Evolutionary conservation across 2,888 invertebrate genomes (phyloP).

Genomic region (Coelinius sp.): DNA sequence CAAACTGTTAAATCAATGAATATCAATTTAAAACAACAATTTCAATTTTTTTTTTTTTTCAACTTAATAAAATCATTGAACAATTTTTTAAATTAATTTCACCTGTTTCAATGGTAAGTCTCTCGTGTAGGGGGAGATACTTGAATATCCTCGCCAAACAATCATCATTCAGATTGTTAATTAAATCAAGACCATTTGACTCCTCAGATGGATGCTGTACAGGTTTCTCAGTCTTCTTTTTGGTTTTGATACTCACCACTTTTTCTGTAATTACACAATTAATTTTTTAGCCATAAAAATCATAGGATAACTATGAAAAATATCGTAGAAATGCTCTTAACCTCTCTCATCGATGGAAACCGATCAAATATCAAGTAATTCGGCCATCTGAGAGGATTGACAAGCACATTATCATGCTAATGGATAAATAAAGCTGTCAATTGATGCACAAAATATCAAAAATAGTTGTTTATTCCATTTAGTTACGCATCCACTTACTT

Average conservation of each 20-base stretch:
- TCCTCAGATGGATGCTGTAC: background rate
- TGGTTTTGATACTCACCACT: background rate
- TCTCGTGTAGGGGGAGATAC: background rate
- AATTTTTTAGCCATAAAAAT: background rate
- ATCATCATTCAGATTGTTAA: slow-evolving; percentile 29
- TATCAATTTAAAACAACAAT: background rate
- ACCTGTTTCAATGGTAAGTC: slow-evolving; percentile 22
- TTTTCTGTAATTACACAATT: background rate
- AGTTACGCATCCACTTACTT: background rate
- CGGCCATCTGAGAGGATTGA: background rate
- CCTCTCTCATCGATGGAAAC: background rate
- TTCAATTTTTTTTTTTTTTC: too few relatives aligned
- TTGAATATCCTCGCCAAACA: slow-evolving; percentile 25
- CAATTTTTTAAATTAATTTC: background rate
- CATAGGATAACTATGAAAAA: background rate
- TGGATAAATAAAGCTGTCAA: background rate
- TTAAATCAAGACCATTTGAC: background rate
- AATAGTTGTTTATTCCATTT: background rate
- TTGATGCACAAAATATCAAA: background rate
- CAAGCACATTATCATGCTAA: background rate
- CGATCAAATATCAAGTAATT: too few relatives aligned
- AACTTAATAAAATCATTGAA: background rate
- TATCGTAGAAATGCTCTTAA: background rate
- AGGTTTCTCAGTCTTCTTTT: background rate
- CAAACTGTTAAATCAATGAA: slow-evolving; percentile 20